These are phyloP conservation scores for Falco naumanni DNA, from an alignment of 2,797 vertebrate species.

Conservation along the genomic window DNA sequence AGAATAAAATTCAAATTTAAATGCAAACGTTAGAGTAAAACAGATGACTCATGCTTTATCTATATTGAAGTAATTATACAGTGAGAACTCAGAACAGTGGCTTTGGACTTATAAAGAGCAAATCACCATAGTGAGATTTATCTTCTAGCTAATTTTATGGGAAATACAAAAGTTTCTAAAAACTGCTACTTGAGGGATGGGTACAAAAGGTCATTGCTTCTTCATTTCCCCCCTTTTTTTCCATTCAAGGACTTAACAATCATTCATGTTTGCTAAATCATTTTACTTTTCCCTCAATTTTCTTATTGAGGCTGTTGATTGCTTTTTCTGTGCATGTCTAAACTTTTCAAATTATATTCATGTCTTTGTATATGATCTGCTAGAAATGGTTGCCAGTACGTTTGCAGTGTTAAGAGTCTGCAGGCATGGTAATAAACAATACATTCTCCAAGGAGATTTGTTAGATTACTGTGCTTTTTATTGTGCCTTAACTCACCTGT, in stretches of 20 bases:
- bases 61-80: conserved; percentile 63
- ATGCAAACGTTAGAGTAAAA: conserved; percentile 67
- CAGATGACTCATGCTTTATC: conserved; percentile 67
- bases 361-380: conserved; percentile 27
- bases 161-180: conserved; percentile 43
- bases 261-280: conserved; percentile 5
- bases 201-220: conserved; percentile 23
- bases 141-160: conserved; percentile 58
- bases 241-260: background rate
- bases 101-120: conserved; percentile 58
- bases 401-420: conserved; percentile 39
- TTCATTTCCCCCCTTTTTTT: background rate
- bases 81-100: conserved; percentile 52
- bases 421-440: conserved; percentile 42
- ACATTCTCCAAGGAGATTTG: conserved; percentile 39
- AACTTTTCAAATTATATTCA: conserved; percentile 37
- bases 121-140: conserved; percentile 64
- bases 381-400: conserved; percentile 33
- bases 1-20: conserved; percentile 68
- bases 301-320: background rate
- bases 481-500: conserved; percentile 56
- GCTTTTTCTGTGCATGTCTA: conserved; percentile 8
- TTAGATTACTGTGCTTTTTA: conserved; percentile 45
- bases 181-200: conserved; percentile 17
- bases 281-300: background rate